Evolutionary conservation across 2,113 vertebrate species (phyloP), one percentile per base, ranked within the genome.

Genomic region (Rutilus rutilus): DNA sequence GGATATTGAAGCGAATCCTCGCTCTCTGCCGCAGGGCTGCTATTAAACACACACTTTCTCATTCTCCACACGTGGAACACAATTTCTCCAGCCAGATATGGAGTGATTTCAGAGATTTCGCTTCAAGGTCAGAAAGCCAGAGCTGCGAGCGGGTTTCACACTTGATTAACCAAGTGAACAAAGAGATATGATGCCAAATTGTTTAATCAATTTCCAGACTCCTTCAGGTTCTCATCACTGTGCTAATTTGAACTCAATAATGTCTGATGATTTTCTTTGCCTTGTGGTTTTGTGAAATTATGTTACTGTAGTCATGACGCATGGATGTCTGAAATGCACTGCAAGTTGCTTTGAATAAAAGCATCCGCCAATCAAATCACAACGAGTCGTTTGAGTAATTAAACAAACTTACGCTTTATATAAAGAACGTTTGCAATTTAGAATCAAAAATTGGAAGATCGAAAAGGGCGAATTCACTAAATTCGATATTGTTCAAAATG

Each of bases 1-100:
- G 82, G 85, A 89, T 83, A 86, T 86, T 86, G 80, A 85, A 86
- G 30, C 67, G 69, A 81, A 77, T 60, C 67, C 50, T 77, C 52
- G 27, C n/a, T 21, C 69, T 65, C 39, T n/a, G 50, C 85, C n/a
- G 77, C 83, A 54, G 59, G 69, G 45, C 27, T 54, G 74, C 54
- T 84, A 71, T 88, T 88, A 80, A 88, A 84, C 57, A 76, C 57
- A 81, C 73, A 77, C 54, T 54, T 52, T 27, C 74, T 71, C 47
- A 52, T 77, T 52, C 74, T 33, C 9, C 5, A 54, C 74, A 52
- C 47, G 17, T 2, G 25, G 36, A 14, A 81, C 45, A 23, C 6
- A 27, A n/a, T 78, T 76, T 77, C 50, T 84, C 33, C 2, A 45
- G 74, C 62, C 54, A n/a, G 36, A 54, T 30, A 25, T 25, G 60